phyloP scores from a whole-genome alignment of 2,797 vertebrate genomes.

The Anableps anableps region DNA sequence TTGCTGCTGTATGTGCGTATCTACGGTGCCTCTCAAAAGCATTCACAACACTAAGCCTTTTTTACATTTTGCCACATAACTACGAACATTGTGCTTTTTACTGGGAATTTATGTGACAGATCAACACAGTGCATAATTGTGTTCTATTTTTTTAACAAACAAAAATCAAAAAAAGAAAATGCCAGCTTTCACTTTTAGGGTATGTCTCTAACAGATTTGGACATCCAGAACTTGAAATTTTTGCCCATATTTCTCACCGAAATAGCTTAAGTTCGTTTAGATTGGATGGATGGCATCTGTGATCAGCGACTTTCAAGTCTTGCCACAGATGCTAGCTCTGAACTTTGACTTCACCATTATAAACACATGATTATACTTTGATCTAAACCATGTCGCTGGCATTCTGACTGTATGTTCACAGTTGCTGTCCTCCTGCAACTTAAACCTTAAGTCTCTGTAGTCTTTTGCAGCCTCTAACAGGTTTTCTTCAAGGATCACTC shows the following conservation, averaged over 20 bases:
- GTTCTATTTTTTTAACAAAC: not conserved
- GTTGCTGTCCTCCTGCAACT: no score
- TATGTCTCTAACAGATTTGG: not conserved
- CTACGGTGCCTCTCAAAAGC: conserved; percentile 4
- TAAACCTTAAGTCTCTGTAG: no score
- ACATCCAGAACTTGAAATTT: not conserved
- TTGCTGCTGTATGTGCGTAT: conserved; percentile 26
- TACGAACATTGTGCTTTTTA: not conserved
- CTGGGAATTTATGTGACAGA: not conserved
- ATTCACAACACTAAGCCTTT: not conserved
- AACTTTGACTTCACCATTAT: not conserved
- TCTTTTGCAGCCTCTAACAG: no score
- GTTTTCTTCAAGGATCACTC: no score
- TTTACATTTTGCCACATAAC: not conserved
- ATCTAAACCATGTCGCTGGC: no score
- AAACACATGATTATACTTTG: not conserved
- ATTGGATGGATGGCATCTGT: not conserved
- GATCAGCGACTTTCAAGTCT: not conserved
- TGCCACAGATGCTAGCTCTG: not conserved
- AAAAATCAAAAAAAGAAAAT: not conserved
- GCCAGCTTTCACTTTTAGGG: not conserved
- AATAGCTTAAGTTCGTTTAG: not conserved
- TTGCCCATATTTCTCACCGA: not conserved
- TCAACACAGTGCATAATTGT: not conserved
- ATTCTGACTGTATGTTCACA: no score